Conservation (phyloP, 2,888 invertebrate species). For the Mellilla xanthometata region DNA sequence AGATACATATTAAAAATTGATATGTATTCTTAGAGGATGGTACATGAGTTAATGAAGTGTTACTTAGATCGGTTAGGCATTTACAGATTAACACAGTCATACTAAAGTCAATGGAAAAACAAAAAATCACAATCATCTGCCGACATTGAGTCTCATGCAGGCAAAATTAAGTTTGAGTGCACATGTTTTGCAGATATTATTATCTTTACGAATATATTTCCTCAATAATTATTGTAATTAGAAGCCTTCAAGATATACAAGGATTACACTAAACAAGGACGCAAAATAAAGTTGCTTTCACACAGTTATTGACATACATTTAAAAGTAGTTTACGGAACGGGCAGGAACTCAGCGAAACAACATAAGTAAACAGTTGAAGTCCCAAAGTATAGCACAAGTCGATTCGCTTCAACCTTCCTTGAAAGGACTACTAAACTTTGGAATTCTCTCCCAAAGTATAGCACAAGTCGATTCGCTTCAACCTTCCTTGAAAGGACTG, state of each 20-base stretch:
- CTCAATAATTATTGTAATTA: neutral
- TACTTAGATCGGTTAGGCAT: conserved; percentile 32
- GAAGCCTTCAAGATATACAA: conserved; percentile 1
- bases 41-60: conserved; percentile 34
- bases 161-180: too few relatives aligned
- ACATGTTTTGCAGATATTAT: too few relatives aligned
- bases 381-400: too few relatives aligned
- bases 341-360: too few relatives aligned
- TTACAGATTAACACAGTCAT: conserved; percentile 17
- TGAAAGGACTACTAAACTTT: too few relatives aligned
- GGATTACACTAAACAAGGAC: conserved; percentile 9
- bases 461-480: too few relatives aligned
- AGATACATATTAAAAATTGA: conserved; percentile 61
- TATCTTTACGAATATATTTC: neutral
- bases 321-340: too few relatives aligned
- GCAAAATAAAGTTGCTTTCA: conserved; percentile 12
- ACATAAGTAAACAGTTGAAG: too few relatives aligned
- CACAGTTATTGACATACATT: neutral
- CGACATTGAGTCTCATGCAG: too few relatives aligned
- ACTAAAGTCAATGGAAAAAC: neutral
- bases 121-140: conserved; percentile 15
- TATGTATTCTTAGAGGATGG: conserved; percentile 62
- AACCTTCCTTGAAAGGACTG: too few relatives aligned
- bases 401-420: too few relatives aligned
- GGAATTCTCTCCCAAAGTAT: too few relatives aligned